phyloP scores from a whole-genome alignment of 2,797 vertebrate species.

The Sebastes reedi region DNA sequence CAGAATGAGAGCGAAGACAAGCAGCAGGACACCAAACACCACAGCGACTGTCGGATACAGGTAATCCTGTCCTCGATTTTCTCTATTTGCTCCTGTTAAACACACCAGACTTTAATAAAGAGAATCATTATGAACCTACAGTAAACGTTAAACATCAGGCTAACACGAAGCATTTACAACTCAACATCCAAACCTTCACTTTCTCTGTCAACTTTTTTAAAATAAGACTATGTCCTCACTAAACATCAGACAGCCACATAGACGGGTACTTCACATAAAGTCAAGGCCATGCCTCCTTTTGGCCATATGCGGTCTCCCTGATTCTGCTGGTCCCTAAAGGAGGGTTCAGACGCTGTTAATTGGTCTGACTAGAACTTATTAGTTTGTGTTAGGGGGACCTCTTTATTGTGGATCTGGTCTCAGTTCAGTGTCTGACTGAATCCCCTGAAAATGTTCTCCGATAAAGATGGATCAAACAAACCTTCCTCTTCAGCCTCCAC shows the following conservation, averaged over 20 bases:
- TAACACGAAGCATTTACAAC: background rate
- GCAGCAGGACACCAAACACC: constrained; percentile 7
- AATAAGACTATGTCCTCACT: background rate
- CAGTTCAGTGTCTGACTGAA: background rate
- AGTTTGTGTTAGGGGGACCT: too few relatives aligned
- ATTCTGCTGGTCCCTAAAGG: too few relatives aligned
- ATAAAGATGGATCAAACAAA: background rate
- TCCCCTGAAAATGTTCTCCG: background rate
- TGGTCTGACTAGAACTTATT: too few relatives aligned
- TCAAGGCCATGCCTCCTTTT: too few relatives aligned
- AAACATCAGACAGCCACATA: too few relatives aligned
- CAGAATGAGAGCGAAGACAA: background rate
- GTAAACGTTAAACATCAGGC: background rate
- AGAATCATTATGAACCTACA: accelerated
- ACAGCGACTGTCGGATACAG: background rate
- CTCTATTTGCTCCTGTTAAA: background rate
- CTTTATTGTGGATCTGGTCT: background rate
- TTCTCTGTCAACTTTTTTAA: background rate
- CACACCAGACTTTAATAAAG: background rate
- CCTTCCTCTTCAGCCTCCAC: background rate
- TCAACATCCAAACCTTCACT: background rate
- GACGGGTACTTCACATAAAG: too few relatives aligned
- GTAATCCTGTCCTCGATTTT: accelerated
- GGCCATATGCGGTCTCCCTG: too few relatives aligned
- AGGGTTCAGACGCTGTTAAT: too few relatives aligned